Evolutionary conservation across 2,113 vertebrate genomes (phyloP).

Genomic region (Pseudorhombus dupliciocellatus): DNA sequence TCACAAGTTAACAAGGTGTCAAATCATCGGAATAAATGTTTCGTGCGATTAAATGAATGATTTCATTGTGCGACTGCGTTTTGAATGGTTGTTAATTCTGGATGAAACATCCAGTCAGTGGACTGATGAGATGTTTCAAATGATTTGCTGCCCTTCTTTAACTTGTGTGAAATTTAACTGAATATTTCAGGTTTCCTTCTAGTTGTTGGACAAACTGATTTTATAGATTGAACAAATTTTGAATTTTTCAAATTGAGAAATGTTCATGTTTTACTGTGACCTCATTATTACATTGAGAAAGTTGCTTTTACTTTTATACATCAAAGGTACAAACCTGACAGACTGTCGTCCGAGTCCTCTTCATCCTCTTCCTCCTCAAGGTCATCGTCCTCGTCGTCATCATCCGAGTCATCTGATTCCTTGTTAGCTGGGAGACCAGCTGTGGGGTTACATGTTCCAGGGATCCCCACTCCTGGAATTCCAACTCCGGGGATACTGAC

Average conservation of each 20-base stretch:
- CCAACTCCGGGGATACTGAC: slow-evolving; percentile 76
- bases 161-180: background rate
- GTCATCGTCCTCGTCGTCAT: slow-evolving; percentile 94
- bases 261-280: background rate
- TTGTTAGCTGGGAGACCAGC: slow-evolving; percentile 90
- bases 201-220: background rate
- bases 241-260: too few species aligned
- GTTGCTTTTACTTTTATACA: background rate
- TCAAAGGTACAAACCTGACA: slow-evolving; percentile 86
- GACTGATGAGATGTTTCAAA: background rate
- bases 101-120: background rate
- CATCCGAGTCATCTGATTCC: slow-evolving; percentile 96
- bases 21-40: background rate
- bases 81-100: background rate
- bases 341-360: slow-evolving; percentile 94
- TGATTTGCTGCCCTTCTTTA: background rate
- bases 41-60: background rate
- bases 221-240: too few species aligned
- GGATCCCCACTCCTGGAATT: slow-evolving; percentile 73
- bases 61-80: background rate
- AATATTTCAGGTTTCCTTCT: background rate
- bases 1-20: slow-evolving; percentile 1
- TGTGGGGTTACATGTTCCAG: slow-evolving; percentile 72
- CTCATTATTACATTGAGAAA: background rate
- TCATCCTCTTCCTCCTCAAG: slow-evolving; percentile 89